phyloP scores from a whole-genome alignment of 2,113 vertebrate species.

The Oncorhynchus masou region DNA sequence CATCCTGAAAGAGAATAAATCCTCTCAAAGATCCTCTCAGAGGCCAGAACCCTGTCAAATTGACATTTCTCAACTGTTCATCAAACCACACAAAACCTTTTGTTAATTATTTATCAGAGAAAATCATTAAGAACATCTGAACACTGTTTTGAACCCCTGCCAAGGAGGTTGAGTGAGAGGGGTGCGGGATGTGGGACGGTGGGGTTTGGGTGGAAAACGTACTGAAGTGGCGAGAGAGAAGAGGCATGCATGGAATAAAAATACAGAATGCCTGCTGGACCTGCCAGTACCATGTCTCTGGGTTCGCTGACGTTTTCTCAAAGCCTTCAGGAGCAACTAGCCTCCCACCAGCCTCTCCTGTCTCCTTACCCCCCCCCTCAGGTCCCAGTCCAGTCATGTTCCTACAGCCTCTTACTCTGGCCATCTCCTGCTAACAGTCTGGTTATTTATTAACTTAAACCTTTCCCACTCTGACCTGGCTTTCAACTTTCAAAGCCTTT shows the following conservation, averaged over 20 bases:
- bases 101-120: neutral
- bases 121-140: neutral
- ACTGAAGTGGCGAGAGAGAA: slow-evolving; percentile 22
- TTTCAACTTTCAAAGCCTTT: neutral
- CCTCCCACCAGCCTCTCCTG: too few relatives aligned
- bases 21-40: too few relatives aligned
- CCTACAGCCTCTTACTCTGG: slow-evolving; percentile 80
- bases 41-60: too few relatives aligned
- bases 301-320: slow-evolving; percentile 67
- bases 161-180: slow-evolving; percentile 2
- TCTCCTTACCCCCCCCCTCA: slow-evolving; percentile 41
- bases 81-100: too few relatives aligned
- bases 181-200: too few relatives aligned
- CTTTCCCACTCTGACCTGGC: slow-evolving; percentile 51
- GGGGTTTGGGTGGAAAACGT: slow-evolving; percentile 10
- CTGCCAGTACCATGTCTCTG: slow-evolving; percentile 52
- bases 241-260: slow-evolving; percentile 59
- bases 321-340: slow-evolving; percentile 66
- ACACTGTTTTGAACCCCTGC: slow-evolving; percentile 40
- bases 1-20: too few relatives aligned
- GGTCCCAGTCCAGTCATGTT: slow-evolving; percentile 61
- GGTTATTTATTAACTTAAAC: slow-evolving; percentile 80
- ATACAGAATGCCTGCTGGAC: slow-evolving; percentile 63
- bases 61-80: too few relatives aligned
- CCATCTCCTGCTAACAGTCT: slow-evolving; percentile 73